phyloP scores from a whole-genome alignment of 2,888 invertebrate genomes.

The Cheilosia soror region DNA sequence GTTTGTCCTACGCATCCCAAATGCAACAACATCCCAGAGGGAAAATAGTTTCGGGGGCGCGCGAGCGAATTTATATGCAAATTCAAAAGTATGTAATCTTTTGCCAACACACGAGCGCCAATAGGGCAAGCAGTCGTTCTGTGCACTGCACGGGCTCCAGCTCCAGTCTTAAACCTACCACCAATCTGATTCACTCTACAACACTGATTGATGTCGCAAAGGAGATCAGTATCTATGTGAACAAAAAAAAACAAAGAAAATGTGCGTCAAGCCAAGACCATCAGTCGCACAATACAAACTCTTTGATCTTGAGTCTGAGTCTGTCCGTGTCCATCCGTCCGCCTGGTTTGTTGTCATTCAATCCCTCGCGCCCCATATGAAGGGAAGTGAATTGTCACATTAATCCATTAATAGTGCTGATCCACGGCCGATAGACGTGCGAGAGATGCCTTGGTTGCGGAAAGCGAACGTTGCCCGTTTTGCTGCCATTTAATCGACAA shows the following conservation, averaged over 20 bases:
- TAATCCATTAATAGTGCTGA: slow-evolving; percentile 54
- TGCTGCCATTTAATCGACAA: slow-evolving; percentile 53
- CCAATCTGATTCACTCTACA: slow-evolving; percentile 8
- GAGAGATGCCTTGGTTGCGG: slow-evolving; percentile 2
- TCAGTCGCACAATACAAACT: slow-evolving; percentile 23
- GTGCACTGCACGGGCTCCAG: background rate
- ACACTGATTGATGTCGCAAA: slow-evolving; percentile 49
- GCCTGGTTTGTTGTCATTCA: slow-evolving; percentile 4
- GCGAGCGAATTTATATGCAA: slow-evolving; percentile 14
- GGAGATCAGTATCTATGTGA: slow-evolving; percentile 37
- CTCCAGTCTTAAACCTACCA: background rate
- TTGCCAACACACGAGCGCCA: background rate
- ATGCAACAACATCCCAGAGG: background rate
- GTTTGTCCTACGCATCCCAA: slow-evolving; percentile 48
- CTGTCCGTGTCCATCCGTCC: background rate
- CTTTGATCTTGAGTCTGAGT: slow-evolving; percentile 37
- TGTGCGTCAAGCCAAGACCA: slow-evolving; percentile 20
- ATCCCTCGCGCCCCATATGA: background rate
- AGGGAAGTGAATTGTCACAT: slow-evolving; percentile 59
- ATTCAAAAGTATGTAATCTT: background rate
- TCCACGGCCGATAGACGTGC: slow-evolving; percentile 7
- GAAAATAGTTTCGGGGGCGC: slow-evolving; percentile 28
- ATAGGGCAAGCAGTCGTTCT: background rate
- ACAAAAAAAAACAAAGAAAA: background rate
- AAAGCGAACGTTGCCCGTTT: slow-evolving; percentile 36